Conservation (phyloP, 2,888 invertebrate genomes). For the Elegia similella region DNA sequence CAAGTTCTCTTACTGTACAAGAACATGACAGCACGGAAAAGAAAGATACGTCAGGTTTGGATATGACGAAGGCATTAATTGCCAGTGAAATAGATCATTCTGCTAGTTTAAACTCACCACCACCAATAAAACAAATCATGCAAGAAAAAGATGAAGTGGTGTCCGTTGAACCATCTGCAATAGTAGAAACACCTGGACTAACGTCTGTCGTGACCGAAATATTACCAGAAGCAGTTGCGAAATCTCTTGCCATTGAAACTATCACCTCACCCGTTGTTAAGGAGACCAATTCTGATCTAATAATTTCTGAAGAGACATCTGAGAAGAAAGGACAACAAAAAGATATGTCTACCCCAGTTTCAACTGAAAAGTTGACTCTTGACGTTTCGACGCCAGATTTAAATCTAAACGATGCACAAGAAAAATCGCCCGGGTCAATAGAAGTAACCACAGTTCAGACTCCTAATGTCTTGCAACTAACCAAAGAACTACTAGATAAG, state of each 20-base stretch:
- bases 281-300: not conserved
- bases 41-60: constrained; percentile 32
- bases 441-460: constrained; percentile 21
- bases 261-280: not conserved
- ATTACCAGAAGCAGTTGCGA: not conserved
- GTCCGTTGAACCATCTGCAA: not conserved
- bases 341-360: not conserved
- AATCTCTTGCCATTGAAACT: not conserved
- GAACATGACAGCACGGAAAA: constrained; percentile 21
- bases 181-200: constrained; percentile 1
- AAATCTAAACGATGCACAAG: not conserved
- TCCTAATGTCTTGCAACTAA: constrained; percentile 31
- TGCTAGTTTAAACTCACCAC: constrained; percentile 19
- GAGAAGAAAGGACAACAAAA: not conserved
- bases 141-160: constrained; percentile 12
- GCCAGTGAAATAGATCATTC: constrained; percentile 46
- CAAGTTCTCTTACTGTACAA: constrained; percentile 7
- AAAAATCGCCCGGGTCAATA: not conserved
- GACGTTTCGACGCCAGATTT: not conserved
- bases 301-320: not conserved
- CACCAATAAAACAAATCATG: constrained; percentile 13
- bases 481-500: constrained; percentile 38
- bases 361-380: not conserved
- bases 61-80: constrained; percentile 42
- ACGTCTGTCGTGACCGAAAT: not conserved